phyloP scores from a whole-genome alignment of 2,797 vertebrate genomes.

The Sciurus vulgaris region DNA sequence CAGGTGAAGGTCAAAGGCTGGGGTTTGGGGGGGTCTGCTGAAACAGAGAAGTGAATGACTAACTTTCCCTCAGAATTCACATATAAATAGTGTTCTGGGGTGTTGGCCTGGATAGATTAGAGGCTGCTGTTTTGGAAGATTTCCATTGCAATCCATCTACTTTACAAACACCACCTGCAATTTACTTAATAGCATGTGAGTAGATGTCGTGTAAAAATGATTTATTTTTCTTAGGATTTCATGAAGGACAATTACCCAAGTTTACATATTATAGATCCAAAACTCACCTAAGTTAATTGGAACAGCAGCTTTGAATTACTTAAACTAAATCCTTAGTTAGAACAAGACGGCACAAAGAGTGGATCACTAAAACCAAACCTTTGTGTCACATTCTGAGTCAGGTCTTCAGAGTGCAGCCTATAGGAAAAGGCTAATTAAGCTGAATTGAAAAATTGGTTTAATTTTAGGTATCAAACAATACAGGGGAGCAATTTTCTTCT shows the following conservation, averaged over 20 bases:
- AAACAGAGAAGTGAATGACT: not conserved
- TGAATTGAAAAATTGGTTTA: not conserved
- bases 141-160: not conserved
- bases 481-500: not conserved
- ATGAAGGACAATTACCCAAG: not conserved
- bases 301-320: not conserved
- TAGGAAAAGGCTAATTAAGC: not conserved
- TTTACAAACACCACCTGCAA: not conserved
- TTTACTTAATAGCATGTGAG: not conserved
- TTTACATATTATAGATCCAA: not conserved
- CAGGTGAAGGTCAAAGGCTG: not conserved
- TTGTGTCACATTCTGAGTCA: not conserved
- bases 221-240: not conserved
- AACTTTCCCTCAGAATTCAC: not conserved
- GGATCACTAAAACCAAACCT: not conserved
- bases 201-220: not conserved
- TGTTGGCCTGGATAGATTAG: not conserved
- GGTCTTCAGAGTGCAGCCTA: not conserved
- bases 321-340: not conserved
- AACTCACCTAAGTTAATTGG: not conserved
- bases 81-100: not conserved
- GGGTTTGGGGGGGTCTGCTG: too few species aligned
- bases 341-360: not conserved
- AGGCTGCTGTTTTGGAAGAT: not conserved
- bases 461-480: not conserved